Percentiles rank a stretch among this genome's conserved stretches.
Conservation (phyloP, 2,888 invertebrate genomes). For the Himalopsyche japonica region DNA sequence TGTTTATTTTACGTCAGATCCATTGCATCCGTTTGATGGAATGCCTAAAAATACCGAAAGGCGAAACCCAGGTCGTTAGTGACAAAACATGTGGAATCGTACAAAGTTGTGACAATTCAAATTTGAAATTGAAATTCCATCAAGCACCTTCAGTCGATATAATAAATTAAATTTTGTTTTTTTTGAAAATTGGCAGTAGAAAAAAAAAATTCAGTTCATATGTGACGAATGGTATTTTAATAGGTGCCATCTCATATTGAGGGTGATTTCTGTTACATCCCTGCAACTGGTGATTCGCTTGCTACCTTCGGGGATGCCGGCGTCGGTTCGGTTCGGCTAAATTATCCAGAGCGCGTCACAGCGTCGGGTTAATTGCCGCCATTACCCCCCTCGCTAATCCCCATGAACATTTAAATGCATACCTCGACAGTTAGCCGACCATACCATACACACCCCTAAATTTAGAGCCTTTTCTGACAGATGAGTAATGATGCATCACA, state of each 20-base stretch:
- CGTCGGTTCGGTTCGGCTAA: neutral
- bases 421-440: neutral
- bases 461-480: neutral
- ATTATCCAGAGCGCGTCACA: conserved; percentile 4
- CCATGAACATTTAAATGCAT: conserved; percentile 1
- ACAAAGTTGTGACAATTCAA: no score
- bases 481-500: neutral
- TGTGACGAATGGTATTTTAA: no score
- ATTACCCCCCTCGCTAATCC: conserved; percentile 8
- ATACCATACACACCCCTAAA: neutral
- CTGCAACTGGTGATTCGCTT: neutral
- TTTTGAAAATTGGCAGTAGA: no score
- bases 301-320: neutral
- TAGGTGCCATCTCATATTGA: neutral
- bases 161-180: no score
- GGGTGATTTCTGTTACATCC: neutral
- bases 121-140: no score
- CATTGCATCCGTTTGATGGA: no score
- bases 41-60: no score
- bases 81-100: no score
- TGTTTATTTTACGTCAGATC: no score
- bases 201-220: no score
- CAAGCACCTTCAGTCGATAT: no score
- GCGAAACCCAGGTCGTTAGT: no score
- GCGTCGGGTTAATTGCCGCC: conserved; percentile 14